Evolutionary conservation across 2,797 vertebrate species (phyloP), one percentile per base, ranked within the genome.

Genomic region (Syncerus caffer): DNA sequence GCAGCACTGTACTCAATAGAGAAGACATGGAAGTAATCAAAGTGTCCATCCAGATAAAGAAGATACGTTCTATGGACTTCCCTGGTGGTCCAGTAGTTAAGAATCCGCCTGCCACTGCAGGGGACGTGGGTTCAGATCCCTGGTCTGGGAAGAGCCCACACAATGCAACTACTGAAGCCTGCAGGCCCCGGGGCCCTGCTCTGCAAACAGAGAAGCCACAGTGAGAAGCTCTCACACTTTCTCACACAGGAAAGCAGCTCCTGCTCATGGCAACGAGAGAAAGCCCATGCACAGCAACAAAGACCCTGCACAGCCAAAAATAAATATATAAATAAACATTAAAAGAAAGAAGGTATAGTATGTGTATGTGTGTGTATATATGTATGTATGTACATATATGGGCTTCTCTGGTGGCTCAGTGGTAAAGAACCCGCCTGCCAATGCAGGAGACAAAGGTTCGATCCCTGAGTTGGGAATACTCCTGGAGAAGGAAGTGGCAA

Each of bases 301-400:
- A 42, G 21, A 42, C 38, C 67, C 6, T 1, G 0, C 71, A 74
- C 2, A 13, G 71, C 21, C 71, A 42, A 25, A 74, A 42, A 14
- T 74, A 25, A 74, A 25, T 74, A 14, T 3, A 42, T 3, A 74
- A 74, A 25, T 42, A 74, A 25, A 42, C 3, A 0, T 25, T 42
- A 2, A 25, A 4, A 42, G 12, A 74, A 74, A 42, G 71, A 74
- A 74, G 71, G 13, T 4, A 7, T 1, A 25, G 21, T 74, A 27
- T 45, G 38, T 7, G 1, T 3, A 2, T 42, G 13, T 45, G 23
- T 76, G 38, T 27, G 13, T 25, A 4, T 25, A 11, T 67, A 12
- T 38, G 11, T 42, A 34, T 6, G 1, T 76, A 2, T 45, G 38
- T 76, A 13, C 2, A 0, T 4, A 8, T 42, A 7, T 6, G 38